A percentile compares a stretch with the other conserved stretches of the same genome.
Evolutionary conservation across 2,888 invertebrate species (phyloP).

Genomic region (Ernsta delagoae): DNA sequence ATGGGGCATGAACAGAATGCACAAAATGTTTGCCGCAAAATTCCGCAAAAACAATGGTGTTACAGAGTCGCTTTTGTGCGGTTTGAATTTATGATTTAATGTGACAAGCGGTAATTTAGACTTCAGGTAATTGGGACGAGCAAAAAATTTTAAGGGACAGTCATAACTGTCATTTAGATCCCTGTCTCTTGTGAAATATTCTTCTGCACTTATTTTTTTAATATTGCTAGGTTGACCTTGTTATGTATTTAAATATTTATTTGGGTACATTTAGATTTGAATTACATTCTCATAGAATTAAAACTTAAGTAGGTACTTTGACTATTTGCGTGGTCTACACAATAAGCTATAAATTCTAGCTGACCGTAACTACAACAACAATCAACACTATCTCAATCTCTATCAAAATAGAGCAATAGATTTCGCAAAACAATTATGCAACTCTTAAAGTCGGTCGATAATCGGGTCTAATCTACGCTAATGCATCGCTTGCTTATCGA

Average conservation of each 20-base stretch:
- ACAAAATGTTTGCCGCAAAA: constrained; percentile 39
- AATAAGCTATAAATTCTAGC: background rate
- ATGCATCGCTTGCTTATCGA: constrained; percentile 6
- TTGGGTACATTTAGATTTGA: too few relatives aligned
- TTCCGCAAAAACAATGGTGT: constrained; percentile 34
- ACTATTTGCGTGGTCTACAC: too few relatives aligned
- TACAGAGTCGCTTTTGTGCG: constrained; percentile 18
- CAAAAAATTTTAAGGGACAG: constrained; percentile 6
- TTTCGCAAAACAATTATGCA: background rate
- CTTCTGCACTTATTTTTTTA: background rate
- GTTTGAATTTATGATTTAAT: constrained; percentile 31
- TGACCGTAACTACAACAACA: background rate
- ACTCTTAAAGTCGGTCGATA: background rate
- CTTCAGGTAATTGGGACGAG: constrained; percentile 18
- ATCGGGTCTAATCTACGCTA: background rate
- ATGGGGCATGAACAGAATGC: constrained; percentile 38
- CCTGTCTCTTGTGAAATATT: background rate
- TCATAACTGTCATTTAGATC: too few relatives aligned
- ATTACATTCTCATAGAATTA: too few relatives aligned
- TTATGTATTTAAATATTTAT: too few relatives aligned
- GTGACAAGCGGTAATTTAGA: constrained; percentile 30
- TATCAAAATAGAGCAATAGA: background rate
- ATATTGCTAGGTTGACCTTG: too few relatives aligned
- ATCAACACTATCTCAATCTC: background rate
- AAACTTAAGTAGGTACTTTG: too few relatives aligned